Evolutionary conservation across 2,113 vertebrate species (phyloP).

Genomic region (Microcebus jonahi): DNA sequence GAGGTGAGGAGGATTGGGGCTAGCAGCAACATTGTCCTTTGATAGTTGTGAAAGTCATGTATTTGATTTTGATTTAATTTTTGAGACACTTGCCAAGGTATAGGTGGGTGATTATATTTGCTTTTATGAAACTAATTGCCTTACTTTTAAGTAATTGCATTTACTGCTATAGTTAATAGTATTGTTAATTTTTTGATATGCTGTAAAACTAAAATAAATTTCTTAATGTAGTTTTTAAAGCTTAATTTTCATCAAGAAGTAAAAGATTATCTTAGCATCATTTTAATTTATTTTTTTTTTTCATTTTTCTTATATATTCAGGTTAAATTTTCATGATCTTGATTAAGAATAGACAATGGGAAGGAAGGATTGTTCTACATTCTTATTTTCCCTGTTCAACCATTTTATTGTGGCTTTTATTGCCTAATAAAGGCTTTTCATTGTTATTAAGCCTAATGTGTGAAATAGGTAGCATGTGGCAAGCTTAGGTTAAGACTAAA

Average conservation of each 20-base stretch:
- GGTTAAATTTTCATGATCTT: background rate
- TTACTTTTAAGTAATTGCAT: background rate
- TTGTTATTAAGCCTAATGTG: background rate
- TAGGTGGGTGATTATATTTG: background rate
- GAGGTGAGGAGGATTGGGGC: background rate
- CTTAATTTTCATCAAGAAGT: slow-evolving; percentile 24
- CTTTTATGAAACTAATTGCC: background rate
- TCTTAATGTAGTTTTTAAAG: background rate
- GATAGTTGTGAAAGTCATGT: background rate
- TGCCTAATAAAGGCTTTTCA: background rate
- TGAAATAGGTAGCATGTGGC: background rate
- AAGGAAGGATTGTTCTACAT: background rate
- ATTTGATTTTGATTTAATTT: background rate
- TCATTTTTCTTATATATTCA: background rate
- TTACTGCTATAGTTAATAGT: background rate
- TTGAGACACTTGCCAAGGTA: background rate
- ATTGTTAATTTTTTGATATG: background rate
- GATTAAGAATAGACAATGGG: background rate
- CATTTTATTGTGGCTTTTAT: background rate
- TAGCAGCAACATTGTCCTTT: background rate
- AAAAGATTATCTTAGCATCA: background rate
- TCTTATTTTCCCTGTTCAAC: background rate
- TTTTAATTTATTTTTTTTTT: background rate
- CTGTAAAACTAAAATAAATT: background rate
- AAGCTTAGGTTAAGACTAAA: background rate